Evolutionary conservation across 2,113 vertebrate genomes (phyloP).

Genomic region (Podarcis raffonei): DNA sequence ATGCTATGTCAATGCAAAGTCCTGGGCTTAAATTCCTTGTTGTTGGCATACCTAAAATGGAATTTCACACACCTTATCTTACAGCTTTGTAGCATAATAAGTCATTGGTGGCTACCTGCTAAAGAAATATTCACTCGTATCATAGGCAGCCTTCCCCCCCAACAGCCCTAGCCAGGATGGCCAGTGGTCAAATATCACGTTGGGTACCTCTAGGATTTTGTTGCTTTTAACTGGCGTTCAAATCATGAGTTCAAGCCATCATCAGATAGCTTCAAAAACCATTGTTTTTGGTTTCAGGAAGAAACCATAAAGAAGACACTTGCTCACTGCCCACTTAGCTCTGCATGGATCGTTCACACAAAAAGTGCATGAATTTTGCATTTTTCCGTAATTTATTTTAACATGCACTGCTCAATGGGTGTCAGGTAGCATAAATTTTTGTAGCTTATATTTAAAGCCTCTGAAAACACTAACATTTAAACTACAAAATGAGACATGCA

Average conservation of each 20-base stretch:
- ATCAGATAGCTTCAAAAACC: neutral
- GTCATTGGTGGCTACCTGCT: neutral
- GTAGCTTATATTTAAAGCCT: neutral
- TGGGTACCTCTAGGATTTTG: neutral
- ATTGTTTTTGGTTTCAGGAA: neutral
- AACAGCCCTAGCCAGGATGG: no score
- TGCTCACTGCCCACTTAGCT: neutral
- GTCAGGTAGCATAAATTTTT: no score
- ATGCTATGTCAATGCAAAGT: neutral
- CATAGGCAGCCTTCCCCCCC: neutral
- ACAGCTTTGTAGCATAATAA: neutral
- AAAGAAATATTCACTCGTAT: neutral
- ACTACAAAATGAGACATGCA: neutral
- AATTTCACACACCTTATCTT: neutral
- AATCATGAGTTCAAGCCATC: neutral
- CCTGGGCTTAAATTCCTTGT: neutral
- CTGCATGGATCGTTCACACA: neutral
- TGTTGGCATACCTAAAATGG: neutral
- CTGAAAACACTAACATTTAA: neutral
- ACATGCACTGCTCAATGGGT: neutral
- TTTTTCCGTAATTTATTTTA: neutral
- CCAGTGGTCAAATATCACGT: no score
- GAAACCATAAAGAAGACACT: neutral
- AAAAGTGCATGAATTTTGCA: neutral
- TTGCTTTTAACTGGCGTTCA: neutral